Evolutionary conservation across 2,797 vertebrate species (phyloP), one percentile per base, ranked within the genome.

Genomic region (Nyctibius grandis): DNA sequence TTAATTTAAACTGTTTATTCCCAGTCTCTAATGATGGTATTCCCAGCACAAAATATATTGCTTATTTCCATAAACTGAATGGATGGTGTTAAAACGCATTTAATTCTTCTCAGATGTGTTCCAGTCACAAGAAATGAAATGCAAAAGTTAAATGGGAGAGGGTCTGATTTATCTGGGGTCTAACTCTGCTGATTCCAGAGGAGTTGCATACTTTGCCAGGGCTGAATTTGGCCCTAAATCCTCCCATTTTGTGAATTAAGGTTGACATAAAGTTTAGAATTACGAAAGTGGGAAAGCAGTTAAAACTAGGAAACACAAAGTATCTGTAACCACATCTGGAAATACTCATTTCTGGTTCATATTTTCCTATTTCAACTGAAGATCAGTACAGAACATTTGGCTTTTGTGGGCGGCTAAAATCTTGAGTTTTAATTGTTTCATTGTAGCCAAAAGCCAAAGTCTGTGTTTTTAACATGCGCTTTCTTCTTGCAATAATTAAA

Each of bases 281-380:
- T 93, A 89, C 42, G 0, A 42, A 90, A 96, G 77, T 92, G 85
- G 87, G 85, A 76, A 85, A 85, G 82, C 81, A 92, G 84, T 76
- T 93, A 44, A 34, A 85, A 50, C 15, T 51, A 79, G 81, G 60
- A 91, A 96, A 63, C 83, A 67, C 76, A 6, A 54, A 92, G 22
- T 85, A 63, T 93, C 87, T 61, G 75, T 54, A 56, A 73, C 77
- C 75, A 91, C 97, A 97, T 96, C 97, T 97, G 97, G 96, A 97
- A 97, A 50, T 79, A 31, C 53, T 97, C 92, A 94, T 42, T 81
- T 53, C 89, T 92, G 70, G 23, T 79, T 96, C 96, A 96, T 63
- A 90, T 93, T 97, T 97, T 97, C 95, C 96, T 96, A 4, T 91
- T 91, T 83, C 87, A 59, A 23, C 85, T 95, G 63, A 42, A 86